Evolutionary conservation across 2,888 invertebrate species (phyloP).

Genomic region (Atethmia centrago): DNA sequence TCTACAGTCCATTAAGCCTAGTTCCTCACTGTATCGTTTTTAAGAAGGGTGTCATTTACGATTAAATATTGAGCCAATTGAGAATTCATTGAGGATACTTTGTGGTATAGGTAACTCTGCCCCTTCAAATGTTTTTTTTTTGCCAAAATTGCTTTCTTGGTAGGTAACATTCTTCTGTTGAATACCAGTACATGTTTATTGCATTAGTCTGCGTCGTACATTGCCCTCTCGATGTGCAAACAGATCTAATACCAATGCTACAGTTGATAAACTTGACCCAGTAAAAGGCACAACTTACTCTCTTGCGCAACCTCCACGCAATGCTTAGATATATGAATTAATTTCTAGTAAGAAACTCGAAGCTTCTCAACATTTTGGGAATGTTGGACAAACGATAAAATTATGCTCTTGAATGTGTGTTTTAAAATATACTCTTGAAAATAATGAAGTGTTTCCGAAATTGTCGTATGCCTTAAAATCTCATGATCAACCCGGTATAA

Average conservation of each 20-base stretch:
- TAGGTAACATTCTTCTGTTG: not conserved
- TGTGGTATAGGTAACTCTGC: too few species aligned
- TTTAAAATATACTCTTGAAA: not conserved
- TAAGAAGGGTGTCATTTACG: too few species aligned
- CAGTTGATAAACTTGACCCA: slow-evolving; percentile 62
- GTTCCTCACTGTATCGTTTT: too few species aligned
- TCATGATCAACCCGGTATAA: not conserved
- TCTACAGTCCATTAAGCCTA: too few species aligned
- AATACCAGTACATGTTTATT: not conserved
- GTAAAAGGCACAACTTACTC: slow-evolving; percentile 32
- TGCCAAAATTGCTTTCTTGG: not conserved
- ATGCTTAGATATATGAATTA: slow-evolving; percentile 21
- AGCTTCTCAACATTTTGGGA: not conserved
- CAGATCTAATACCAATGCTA: slow-evolving; percentile 35
- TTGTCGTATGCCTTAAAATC: not conserved
- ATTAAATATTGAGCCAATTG: too few species aligned
- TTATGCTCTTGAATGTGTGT: not conserved
- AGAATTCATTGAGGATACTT: too few species aligned
- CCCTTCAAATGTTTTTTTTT: not conserved
- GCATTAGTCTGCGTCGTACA: slow-evolving; percentile 55
- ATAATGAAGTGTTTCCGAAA: not conserved
- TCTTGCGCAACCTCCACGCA: slow-evolving; percentile 48
- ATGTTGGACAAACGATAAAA: not conserved
- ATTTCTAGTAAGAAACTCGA: not conserved
- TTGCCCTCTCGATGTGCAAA: slow-evolving; percentile 57